Conservation (phyloP, 2,888 invertebrate species). For the Eupsilia transversa region DNA sequence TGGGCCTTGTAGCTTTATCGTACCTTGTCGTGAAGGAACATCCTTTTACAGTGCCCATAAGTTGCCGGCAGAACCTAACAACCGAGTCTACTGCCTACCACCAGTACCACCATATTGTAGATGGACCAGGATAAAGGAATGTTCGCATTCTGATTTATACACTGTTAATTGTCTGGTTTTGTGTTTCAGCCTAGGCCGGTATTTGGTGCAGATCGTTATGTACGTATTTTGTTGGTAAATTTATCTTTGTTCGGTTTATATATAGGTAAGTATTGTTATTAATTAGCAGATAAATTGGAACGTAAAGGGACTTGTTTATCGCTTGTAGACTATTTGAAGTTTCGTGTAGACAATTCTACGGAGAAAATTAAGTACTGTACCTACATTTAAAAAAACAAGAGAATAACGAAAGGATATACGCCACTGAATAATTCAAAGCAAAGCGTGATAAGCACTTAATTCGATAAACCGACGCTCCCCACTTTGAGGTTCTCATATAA, state of each 20-base stretch:
- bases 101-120: constrained; percentile 44
- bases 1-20: constrained; percentile 82
- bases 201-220: constrained; percentile 39
- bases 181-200: constrained; percentile 51
- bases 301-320: constrained; percentile 9
- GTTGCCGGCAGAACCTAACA: constrained; percentile 75
- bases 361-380: neutral
- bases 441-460: constrained; percentile 52
- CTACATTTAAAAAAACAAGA: constrained; percentile 3
- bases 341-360: neutral
- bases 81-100: constrained; percentile 66
- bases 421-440: constrained; percentile 45
- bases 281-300: constrained; percentile 28
- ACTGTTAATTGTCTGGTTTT: constrained; percentile 58
- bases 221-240: constrained; percentile 20
- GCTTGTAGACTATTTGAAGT: constrained; percentile 8
- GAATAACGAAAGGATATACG: neutral
- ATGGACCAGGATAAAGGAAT: constrained; percentile 59
- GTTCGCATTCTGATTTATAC: constrained; percentile 59
- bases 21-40: constrained; percentile 79
- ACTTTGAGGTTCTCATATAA: constrained; percentile 44
- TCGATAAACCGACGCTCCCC: constrained; percentile 56
- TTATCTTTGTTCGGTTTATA: constrained; percentile 19
- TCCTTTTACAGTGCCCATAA: constrained; percentile 83
- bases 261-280: too few relatives aligned